A percentile compares a stretch with the other conserved stretches of the same genome.
Evolutionary conservation across 1,140 invertebrate species (phyloP).

Genomic region (Cyphomyrmex costatus): DNA sequence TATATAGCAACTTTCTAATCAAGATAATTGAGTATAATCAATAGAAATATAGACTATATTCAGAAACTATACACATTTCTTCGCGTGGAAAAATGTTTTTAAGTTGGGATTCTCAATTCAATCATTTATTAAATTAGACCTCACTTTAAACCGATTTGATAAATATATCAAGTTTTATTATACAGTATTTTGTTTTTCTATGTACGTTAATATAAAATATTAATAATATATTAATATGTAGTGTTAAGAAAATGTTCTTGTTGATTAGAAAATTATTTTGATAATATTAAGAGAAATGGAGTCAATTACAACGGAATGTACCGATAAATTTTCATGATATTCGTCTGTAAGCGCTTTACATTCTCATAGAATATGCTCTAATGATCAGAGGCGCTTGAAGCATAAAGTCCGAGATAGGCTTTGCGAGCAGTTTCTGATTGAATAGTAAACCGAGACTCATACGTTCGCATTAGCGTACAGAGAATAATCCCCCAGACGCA

Average conservation of each 20-base stretch:
- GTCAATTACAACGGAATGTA: slow-evolving; percentile 12
- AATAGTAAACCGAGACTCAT: slow-evolving; percentile 70
- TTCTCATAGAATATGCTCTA: slow-evolving; percentile 57
- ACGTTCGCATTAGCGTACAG: slow-evolving; percentile 60
- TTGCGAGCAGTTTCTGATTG: slow-evolving; percentile 67
- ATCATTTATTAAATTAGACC: slow-evolving; percentile 8
- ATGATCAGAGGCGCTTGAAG: slow-evolving; percentile 48
- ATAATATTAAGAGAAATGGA: not conserved
- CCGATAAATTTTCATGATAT: slow-evolving; percentile 41
- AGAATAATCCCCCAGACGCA: slow-evolving; percentile 68
- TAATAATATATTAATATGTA: not conserved
- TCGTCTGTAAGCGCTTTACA: slow-evolving; percentile 52
- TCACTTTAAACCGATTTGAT: not conserved
- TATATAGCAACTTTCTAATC: slow-evolving; percentile 8
- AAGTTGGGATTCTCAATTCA: too few species aligned
- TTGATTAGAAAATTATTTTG: not conserved
- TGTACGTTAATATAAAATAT: not conserved
- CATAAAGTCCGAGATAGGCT: slow-evolving; percentile 62
- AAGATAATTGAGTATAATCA: not conserved
- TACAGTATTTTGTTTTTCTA: not conserved
- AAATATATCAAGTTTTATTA: not conserved
- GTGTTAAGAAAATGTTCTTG: not conserved
- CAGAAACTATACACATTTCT: not conserved
- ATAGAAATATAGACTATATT: not conserved
- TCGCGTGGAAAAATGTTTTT: not conserved